Evolutionary conservation across 2,113 vertebrate species (phyloP), one percentile per base, ranked within the genome.

Genomic region (Hyperoodon ampullatus): DNA sequence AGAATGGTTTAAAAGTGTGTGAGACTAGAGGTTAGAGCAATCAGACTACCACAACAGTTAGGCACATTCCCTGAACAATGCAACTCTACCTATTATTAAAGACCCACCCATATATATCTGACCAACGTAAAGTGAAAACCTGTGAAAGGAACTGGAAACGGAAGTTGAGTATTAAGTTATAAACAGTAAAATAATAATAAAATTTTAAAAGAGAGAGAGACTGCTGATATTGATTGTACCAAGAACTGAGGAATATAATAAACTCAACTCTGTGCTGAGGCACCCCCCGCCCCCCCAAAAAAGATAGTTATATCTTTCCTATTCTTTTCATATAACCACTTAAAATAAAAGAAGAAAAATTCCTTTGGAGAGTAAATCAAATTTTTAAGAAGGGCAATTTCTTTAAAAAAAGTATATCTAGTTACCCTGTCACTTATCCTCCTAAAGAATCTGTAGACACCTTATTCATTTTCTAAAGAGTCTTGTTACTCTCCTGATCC

Each of bases 301-400:
- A 30, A 8, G 61, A 30, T 14, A 55, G 19, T 15, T 71, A 1
- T 65, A 87, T 80, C 28, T 82, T 88, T 85, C 16, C 58, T 68
- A 83, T 74, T 80, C 6, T 87, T 65, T 55, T 47, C 33, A 85
- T 2, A 81, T 19, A 86, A 86, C 44, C 58, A 90, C 6, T 50
- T 93, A 68, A 93, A 61, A 44, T 93, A 68, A 93, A 61, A 44
- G 24, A 80, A 95, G 61, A 66, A 94, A 70, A 68, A 63, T 21
- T 39, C 28, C 15, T 92, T 50, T 63, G 16, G 23, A 74, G 19
- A 92, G 2, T 90, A 88, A 78, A 53, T 35, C 60, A 96, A 90
- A 87, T 77, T 82, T 23, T 44, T 44, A 82, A 77, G 35, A 94
- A 90, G 16, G 18, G 3, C 1, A 66, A 88, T 71, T 90, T 90